Percentiles rank a stretch among this genome's conserved stretches.
Evolutionary conservation across 1,140 invertebrate genomes (phyloP).

Genomic region (Diploscapter pachys): DNA sequence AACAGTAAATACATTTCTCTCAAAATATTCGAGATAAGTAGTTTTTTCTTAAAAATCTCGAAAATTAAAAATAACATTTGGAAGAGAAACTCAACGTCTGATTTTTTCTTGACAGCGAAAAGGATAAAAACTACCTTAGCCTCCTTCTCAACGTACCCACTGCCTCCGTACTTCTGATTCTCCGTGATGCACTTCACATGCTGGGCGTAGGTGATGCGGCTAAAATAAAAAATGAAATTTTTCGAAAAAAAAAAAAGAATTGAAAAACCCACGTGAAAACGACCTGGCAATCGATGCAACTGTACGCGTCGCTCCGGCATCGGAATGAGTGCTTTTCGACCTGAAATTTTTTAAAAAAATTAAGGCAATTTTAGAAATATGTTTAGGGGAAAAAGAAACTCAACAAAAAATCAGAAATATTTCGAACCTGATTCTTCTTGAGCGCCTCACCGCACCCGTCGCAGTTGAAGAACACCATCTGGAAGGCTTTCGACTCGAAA

Average conservation of each 20-base stretch:
- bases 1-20: background rate
- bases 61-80: background rate
- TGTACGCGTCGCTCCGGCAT: slow-evolving; percentile 62
- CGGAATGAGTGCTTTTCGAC: slow-evolving; percentile 78
- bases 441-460: slow-evolving; percentile 81
- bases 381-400: background rate
- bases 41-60: background rate
- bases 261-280: slow-evolving; percentile 67
- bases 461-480: slow-evolving; percentile 88
- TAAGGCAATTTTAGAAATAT: background rate
- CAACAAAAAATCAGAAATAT: slow-evolving; percentile 4
- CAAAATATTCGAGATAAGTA: background rate
- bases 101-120: background rate
- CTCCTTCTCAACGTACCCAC: slow-evolving; percentile 73
- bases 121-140: slow-evolving; percentile 43
- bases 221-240: slow-evolving; percentile 58
- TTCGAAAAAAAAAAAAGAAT: background rate
- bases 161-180: slow-evolving; percentile 81
- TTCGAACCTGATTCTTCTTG: slow-evolving; percentile 73
- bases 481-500: slow-evolving; percentile 23
- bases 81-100: background rate
- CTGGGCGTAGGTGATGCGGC: slow-evolving; percentile 73
- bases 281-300: slow-evolving; percentile 84
- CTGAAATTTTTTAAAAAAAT: slow-evolving; percentile 14
- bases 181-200: slow-evolving; percentile 90